A percentile compares a stretch with the other conserved stretches of the same genome.
These are phyloP conservation scores for Synchiropus splendidus DNA, from an alignment of 2,113 vertebrate genomes.

Conservation along the genomic window DNA sequence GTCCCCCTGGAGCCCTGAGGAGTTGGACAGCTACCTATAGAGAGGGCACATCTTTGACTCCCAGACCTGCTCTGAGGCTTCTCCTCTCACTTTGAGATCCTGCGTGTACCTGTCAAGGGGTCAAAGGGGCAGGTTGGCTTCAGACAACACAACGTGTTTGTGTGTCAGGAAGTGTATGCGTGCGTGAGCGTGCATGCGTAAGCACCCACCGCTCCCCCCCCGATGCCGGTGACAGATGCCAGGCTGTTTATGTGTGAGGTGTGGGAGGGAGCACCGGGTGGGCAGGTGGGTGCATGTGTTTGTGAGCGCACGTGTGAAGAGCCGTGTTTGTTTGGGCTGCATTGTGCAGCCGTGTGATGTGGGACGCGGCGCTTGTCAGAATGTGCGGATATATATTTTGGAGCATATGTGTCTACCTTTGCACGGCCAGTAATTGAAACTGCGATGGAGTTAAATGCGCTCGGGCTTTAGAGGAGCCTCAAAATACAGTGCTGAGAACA, in stretches of 20 bases:
- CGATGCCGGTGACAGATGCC: constrained; percentile 57
- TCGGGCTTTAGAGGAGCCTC: too few relatives aligned
- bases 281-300: constrained; percentile 41
- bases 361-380: constrained; percentile 42
- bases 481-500: too few relatives aligned
- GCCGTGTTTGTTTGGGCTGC: constrained; percentile 17
- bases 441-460: too few relatives aligned
- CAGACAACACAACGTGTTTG: constrained; percentile 44
- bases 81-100: constrained; percentile 56
- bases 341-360: constrained; percentile 17
- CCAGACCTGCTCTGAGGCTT: constrained; percentile 55
- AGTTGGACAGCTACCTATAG: constrained; percentile 61
- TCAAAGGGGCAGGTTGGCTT: constrained; percentile 49
- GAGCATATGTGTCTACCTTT: constrained; percentile 7
- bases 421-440: constrained; percentile 23
- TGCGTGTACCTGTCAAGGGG: constrained; percentile 66
- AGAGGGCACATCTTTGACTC: constrained; percentile 63
- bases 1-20: constrained; percentile 49
- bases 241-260: constrained; percentile 50
- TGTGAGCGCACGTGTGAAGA: constrained; percentile 25
- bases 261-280: constrained; percentile 39
- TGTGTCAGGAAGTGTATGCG: constrained; percentile 29
- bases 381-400: constrained; percentile 21
- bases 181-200: constrained; percentile 10
- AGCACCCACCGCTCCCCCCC: constrained; percentile 6